Base-by-base conservation (phyloP, 2,113 vertebrate species). In the Chunga burmeisteri region DNA sequence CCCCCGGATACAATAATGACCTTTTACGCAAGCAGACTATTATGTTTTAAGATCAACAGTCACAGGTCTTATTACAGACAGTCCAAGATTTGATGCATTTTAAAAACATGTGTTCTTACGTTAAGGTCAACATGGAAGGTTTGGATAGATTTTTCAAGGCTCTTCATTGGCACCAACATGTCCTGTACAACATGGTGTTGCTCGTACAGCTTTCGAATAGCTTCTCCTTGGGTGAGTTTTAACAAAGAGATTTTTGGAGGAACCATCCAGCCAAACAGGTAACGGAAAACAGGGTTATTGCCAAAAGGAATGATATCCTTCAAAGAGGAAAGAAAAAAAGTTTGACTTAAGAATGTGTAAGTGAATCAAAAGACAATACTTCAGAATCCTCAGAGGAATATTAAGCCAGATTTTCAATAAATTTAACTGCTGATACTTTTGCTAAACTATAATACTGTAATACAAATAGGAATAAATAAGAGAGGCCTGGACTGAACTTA, bases 261-360 rank as follows among this genome's bases (percentile, higher is more conserved):
- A 49, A 99, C 99, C 99, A 99, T 99, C 99, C 99, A 99, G 21
- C 99, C 99, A 27, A 99, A 99, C 36, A 99, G 95, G 97, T 99
- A 99, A 61, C 99, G 99, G 92, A 99, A 99, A 86, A 99, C 11
- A 0, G 98, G 98, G 94, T 99, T 99, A 95, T 99, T 99, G 83
- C 99, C 99, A 22, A 99, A 99, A 16, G 99, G 99, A 94, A 99
- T 99, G 44, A 99, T 99, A 47, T 99, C 99, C 99, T 99, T 93
- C n/a, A 79, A 77, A 90, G 22, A n/a, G n/a, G 59, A 86, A n/a
- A 25, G 47, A 52, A 74, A n/a, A 42, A 26, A 18, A 55, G 55
- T 9, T 30, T 9, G 40, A 55, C 40, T 66, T 79, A 36, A 61
- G 74, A 52, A 83, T 1, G 21, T 16, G 32, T 22, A 65, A 88